Percentiles rank a stretch among this genome's conserved stretches.
Evolutionary conservation across 2,797 vertebrate genomes (phyloP).

Genomic region (Syncerus caffer): DNA sequence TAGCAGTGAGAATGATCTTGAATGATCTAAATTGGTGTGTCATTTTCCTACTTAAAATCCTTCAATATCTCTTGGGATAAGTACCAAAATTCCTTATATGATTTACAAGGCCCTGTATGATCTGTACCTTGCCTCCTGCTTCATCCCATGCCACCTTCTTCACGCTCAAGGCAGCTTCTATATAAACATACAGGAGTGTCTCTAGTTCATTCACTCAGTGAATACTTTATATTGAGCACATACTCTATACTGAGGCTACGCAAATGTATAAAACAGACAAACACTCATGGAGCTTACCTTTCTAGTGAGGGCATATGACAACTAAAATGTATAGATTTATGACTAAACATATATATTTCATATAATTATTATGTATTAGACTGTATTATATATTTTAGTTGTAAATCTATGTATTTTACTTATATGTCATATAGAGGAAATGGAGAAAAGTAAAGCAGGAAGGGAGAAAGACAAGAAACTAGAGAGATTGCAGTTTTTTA

Average conservation of each 20-base stretch:
- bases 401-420: not conserved
- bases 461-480: not conserved
- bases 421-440: not conserved
- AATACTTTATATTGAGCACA: not conserved
- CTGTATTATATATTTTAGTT: not conserved
- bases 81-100: not conserved
- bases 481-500: not conserved
- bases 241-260: not conserved
- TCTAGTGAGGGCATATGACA: not conserved
- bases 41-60: constrained; percentile 36
- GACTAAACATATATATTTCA: not conserved
- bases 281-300: not conserved
- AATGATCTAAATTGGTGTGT: not conserved
- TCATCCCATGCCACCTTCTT: not conserved
- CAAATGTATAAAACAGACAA: not conserved
- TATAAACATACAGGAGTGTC: not conserved
- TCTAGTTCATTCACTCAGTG: not conserved
- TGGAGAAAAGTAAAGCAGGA: not conserved
- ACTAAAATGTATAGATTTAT: not conserved
- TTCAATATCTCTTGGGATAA: not conserved
- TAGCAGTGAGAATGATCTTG: not conserved
- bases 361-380: not conserved
- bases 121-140: not conserved
- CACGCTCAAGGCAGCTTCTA: not conserved
- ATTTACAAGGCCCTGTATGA: not conserved